phyloP scores from a whole-genome alignment of 2,888 invertebrate genomes.

The Diadegma fenestrale region DNA sequence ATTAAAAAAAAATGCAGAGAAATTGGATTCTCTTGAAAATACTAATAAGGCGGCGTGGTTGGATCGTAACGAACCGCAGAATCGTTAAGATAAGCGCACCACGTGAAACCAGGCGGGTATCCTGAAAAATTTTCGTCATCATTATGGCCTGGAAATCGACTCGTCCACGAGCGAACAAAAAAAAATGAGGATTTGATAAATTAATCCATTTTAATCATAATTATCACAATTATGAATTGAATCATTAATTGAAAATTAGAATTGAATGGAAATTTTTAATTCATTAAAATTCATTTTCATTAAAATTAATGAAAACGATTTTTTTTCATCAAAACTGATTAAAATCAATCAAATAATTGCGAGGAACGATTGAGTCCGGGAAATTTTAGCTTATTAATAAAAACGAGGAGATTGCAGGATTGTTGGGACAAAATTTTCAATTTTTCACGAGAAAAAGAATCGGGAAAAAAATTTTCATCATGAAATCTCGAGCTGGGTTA shows the following conservation, averaged over 20 bases:
- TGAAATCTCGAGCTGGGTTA: too few species aligned
- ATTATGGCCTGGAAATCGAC: conserved; percentile 8
- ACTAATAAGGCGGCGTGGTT: conserved; percentile 40
- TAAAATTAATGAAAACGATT: too few species aligned
- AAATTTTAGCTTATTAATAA: neutral
- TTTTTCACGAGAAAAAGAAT: too few species aligned
- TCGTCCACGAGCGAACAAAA: neutral
- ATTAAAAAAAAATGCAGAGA: conserved; percentile 10
- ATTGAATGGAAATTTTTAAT: too few species aligned
- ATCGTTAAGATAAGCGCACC: conserved; percentile 83
- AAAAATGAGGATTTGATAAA: neutral
- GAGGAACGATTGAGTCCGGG: neutral
- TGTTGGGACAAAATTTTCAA: neutral
- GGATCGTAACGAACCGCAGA: conserved; percentile 77
- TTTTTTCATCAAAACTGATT: too few species aligned
- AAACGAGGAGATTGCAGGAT: neutral
- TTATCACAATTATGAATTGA: too few species aligned
- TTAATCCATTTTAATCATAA: neutral
- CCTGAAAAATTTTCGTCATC: conserved; percentile 78
- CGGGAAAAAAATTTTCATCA: too few species aligned
- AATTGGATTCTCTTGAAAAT: conserved; percentile 13
- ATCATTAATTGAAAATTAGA: too few species aligned
- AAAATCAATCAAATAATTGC: too few species aligned
- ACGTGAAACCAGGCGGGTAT: conserved; percentile 83
- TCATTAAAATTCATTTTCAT: too few species aligned